Evolutionary conservation across 2,113 vertebrate species (phyloP).

Genomic region (Otocyon megalotis): DNA sequence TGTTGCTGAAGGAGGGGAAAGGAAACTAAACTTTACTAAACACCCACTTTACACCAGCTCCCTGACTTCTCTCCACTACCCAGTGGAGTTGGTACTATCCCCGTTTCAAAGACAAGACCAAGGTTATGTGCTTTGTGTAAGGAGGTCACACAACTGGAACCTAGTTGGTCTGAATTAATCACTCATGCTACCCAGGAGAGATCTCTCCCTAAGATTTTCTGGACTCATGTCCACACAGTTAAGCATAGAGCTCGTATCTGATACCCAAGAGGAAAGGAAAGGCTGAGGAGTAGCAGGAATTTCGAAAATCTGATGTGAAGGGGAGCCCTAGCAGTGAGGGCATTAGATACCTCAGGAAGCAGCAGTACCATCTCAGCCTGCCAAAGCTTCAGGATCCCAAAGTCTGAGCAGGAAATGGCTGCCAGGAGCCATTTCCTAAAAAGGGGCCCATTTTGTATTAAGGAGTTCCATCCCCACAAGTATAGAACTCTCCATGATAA

Average conservation of each 20-base stretch:
- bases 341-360: neutral
- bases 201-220: neutral
- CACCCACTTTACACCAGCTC: neutral
- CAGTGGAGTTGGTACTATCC: neutral
- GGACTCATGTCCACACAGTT: neutral
- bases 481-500: neutral
- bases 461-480: neutral
- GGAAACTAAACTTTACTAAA: constrained; percentile 11
- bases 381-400: neutral
- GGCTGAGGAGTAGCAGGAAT: neutral
- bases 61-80: neutral
- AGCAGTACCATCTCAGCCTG: neutral
- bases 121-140: neutral
- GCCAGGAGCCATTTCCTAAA: neutral
- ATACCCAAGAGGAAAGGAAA: neutral
- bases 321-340: neutral
- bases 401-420: constrained; percentile 20
- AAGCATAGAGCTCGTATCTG: neutral
- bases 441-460: neutral
- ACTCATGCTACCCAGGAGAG: neutral
- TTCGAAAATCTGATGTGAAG: neutral
- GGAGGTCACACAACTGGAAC: neutral
- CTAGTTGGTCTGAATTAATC: neutral
- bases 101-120: neutral
- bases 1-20: neutral